Percentiles rank a stretch among this genome's conserved stretches.
Conservation (phyloP, 1,140 invertebrate genomes). For the Hylyphantes graminicola region DNA sequence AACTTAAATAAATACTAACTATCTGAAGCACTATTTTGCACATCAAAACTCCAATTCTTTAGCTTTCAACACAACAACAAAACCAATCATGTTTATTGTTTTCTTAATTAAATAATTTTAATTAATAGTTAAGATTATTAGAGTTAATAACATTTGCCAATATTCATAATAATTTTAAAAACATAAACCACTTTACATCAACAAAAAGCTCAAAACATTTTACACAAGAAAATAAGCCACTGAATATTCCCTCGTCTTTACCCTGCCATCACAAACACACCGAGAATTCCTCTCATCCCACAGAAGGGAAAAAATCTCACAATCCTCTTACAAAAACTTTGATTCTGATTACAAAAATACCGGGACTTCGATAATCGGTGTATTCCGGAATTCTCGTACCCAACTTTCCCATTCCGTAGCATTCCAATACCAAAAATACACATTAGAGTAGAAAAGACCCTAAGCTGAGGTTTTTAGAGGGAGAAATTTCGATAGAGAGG, state of each 20-base stretch:
- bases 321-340: conserved; percentile 20
- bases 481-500: conserved; percentile 17
- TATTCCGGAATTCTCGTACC: conserved; percentile 36
- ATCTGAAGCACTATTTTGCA: too few relatives aligned
- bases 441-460: conserved; percentile 24
- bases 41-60: too few relatives aligned
- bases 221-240: not conserved
- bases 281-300: conserved; percentile 1
- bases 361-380: conserved; percentile 46
- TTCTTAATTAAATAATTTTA: too few relatives aligned
- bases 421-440: conserved; percentile 14
- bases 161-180: too few relatives aligned
- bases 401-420: not conserved
- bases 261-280: conserved; percentile 41
- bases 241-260: conserved; percentile 3
- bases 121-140: too few relatives aligned
- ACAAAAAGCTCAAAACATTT: too few relatives aligned
- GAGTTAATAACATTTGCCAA: too few relatives aligned
- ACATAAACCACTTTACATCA: too few relatives aligned
- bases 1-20: too few relatives aligned
- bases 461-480: conserved; percentile 52
- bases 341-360: conserved; percentile 58
- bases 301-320: conserved; percentile 2
- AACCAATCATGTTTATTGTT: too few relatives aligned
- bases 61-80: too few relatives aligned